Evolutionary conservation across 1,140 invertebrate species (phyloP), one percentile per base, ranked within the genome.

Genomic region (Philotrypesis tridentata): DNA sequence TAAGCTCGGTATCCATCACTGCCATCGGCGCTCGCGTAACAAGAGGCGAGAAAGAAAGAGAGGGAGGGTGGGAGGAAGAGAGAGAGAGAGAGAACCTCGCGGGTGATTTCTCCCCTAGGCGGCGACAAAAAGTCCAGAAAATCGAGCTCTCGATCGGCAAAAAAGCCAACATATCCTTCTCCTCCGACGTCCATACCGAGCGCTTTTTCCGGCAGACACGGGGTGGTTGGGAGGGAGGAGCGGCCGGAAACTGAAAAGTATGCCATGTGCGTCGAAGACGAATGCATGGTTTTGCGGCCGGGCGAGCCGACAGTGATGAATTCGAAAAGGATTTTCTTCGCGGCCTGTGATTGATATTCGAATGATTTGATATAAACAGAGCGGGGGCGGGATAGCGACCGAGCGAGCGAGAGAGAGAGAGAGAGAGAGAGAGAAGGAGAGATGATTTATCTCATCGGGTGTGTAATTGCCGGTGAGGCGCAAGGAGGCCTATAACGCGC

Each of bases 1-100:
- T 87, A 87, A 85, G 84, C 87, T 87, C 82, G 79, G 84, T 86
- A 89, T 89, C 86, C 84, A 88, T 89, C 88, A 89, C 85, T 88
- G 88, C 86, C 88, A 88, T 63, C 80, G 82, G 65, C 48, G 63
- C 67, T 33, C 48, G 33, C 29, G 27, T 40, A 82, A 75, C 79
- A 73, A 68, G 63, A 71, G 31, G n/a, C 27, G 61, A 40, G 37
- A 71, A 55, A 3, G 33, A 29, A 76, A 75, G 23, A 74, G 65
- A 67, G 29, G 40, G 70, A 67, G 21, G 71, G 43, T 74, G 55
- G 73, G 23, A 75, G 65, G 70, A n/a, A 61, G 78, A 72, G 60
- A 74, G 71, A 40, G 25, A 37, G 27, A 48, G 23, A 43, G 70
- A 0, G 17, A 48, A n/a, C n/a, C n/a, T n/a, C n/a, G n/a, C n/a